These are phyloP conservation scores for Sipunculus nudus DNA, from an alignment of 2,888 invertebrate species.

Conservation along the genomic window DNA sequence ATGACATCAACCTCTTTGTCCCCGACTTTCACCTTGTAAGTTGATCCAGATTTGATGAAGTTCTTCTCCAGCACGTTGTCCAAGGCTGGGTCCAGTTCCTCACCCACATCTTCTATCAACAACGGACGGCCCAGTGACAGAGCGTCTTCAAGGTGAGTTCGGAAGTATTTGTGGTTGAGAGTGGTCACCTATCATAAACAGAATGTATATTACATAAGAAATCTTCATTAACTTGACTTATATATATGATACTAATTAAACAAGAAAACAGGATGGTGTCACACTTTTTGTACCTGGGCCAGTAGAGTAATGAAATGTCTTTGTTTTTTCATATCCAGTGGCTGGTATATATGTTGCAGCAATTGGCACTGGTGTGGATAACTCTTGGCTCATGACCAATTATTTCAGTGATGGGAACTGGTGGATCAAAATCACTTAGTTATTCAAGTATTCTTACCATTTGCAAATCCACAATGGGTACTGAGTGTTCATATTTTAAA, in stretches of 20 bases:
- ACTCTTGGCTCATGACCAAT: no score
- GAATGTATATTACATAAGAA: neutral
- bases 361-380: no score
- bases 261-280: neutral
- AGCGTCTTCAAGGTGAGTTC: conserved; percentile 88
- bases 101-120: conserved; percentile 92
- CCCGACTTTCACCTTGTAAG: conserved; percentile 69
- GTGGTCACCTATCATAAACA: conserved; percentile 79
- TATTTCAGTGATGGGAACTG: no score
- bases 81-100: conserved; percentile 93
- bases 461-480: no score
- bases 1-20: conserved; percentile 98
- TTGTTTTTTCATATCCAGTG: neutral
- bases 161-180: conserved; percentile 94
- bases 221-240: no score
- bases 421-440: no score
- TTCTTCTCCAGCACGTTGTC: conserved; percentile 97
- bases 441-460: no score
- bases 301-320: neutral
- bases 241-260: no score
- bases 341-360: no score
- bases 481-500: no score
- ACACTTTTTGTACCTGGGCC: neutral
- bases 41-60: conserved; percentile 95
- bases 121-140: conserved; percentile 87